Evolutionary conservation across 2,888 invertebrate species (phyloP), one percentile per base, ranked within the genome.

Genomic region (Aphodius sticticus): DNA sequence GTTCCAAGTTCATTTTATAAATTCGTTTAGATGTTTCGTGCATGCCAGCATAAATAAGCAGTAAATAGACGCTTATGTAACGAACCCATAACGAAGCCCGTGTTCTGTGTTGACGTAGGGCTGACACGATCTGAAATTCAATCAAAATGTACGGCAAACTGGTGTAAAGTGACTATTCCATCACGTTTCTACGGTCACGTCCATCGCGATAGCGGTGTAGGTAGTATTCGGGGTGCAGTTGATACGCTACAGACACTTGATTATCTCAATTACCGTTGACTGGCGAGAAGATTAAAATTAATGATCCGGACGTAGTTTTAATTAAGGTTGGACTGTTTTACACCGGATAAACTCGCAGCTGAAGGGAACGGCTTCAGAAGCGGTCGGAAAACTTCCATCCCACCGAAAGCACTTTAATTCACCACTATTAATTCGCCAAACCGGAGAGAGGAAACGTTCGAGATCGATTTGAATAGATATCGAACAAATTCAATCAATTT

Each of bases 271-370:
- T 53, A 53, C 53, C 53, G 53, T 53, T 53, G 78, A 77, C 78
- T 69, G 69, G 78, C 69, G 69, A 74, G 70, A 74, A 75, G 78
- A 78, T 78, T 78, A 78, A 75, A 78, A 78, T 78, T 78, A 78
- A 78, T 78, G 78, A 78, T 69, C 69, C 75, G 78, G 70, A 74
- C 78, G 78, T 74, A 78, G 75, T 78, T 78, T 78, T 78, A 78
- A 78, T 78, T 78, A 78, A 78, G 75, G 78, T 74, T 75, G 74
- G 75, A 75, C 69, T 75, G 76, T 75, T 78, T 78, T 78, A 78
- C 78, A 78, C 26, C 26, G 26, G 26, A 26, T 26, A 26, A 26
- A 26, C 26, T 26, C 26, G 26, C 26, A 26, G 26, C 26, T 26
- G 26, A 26, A 26, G 26, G 26, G 26, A 26, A 26, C 26, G 26